These are phyloP conservation scores for Matsumyia berberina DNA, from an alignment of 2,888 invertebrate genomes.

Conservation along the genomic window DNA sequence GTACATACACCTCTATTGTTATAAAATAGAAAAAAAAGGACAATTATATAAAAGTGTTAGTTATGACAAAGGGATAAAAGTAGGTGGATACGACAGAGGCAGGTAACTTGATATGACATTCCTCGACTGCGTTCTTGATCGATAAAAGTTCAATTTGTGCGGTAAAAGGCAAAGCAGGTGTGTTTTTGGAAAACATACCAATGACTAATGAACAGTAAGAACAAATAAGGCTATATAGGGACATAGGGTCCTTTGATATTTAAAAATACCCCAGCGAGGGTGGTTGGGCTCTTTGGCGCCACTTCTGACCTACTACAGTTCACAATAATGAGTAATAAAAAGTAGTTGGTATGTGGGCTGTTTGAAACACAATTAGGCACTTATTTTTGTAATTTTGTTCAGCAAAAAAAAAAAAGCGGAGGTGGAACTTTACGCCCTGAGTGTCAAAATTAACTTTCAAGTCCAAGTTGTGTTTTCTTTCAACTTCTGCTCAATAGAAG, in stretches of 20 bases:
- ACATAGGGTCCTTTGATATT: slow-evolving; percentile 15
- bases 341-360: not conserved
- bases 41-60: not conserved
- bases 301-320: slow-evolving; percentile 58
- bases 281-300: slow-evolving; percentile 53
- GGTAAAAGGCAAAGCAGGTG: slow-evolving; percentile 13
- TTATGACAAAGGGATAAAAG: slow-evolving; percentile 13
- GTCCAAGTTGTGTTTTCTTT: too few species aligned
- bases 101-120: not conserved
- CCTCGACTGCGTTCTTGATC: not conserved
- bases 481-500: too few species aligned
- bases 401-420: not conserved
- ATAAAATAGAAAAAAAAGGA: slow-evolving; percentile 73
- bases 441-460: too few species aligned
- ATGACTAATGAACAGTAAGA: slow-evolving; percentile 36
- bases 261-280: slow-evolving; percentile 1
- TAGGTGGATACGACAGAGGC: not conserved
- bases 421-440: too few species aligned
- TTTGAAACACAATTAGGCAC: too few species aligned
- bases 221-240: not conserved
- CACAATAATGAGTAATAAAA: slow-evolving; percentile 33
- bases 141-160: slow-evolving; percentile 4
- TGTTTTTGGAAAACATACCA: not conserved
- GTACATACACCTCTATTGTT: slow-evolving; percentile 94
- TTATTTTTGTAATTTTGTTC: not conserved